Base-by-base conservation (phyloP, 2,888 invertebrate genomes). In the Coecobrya sp. region DNA sequence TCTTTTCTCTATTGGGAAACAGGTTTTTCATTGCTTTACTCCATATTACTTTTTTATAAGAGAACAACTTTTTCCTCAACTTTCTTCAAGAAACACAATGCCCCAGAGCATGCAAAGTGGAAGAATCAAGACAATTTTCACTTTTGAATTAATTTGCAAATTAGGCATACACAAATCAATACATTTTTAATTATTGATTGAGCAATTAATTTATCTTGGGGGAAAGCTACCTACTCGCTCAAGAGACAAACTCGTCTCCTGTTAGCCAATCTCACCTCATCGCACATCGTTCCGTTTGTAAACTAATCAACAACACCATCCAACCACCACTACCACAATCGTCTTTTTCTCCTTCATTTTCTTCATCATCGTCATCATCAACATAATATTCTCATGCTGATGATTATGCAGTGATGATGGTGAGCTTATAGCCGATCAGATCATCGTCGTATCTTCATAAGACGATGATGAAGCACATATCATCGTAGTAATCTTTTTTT, bases 341-440 rank as follows among this genome's bases (percentile, higher is more conserved):
- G 79, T 87, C 59, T 30, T 81, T 68, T 36, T 79, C 70, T 10
- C 30, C 73, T 36, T 68, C 13, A 52, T 70, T n/a, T n/a, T n/a
- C 73, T 42, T 45, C 76, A 52, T 59, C 73, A 42, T 88, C 89
- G 16, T 82, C 73, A 42, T 49, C 85, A 79, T 81, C 89, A 59
- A 49, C 73, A 73, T 52, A 68, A 68, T 68, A 59, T 87, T 79
- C 62, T 87, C 68, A 81, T 52, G 68, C 68, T 86, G 79, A 36
- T 88, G 62, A 62, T 91, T 62, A 52, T 76, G 90, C 89, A 19
- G 84, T 84, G 84, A 62, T 89, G 59, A 45, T 85, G 89, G 59
- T 45, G 86, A 55, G 52, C 19, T 86, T 73, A 68, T 87, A 59
- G 86, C 19, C 62, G 90, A 90, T 89, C 84, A 73, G 90, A 90